Conservation (phyloP, 2,113 vertebrate genomes). For the Dasyurus viverrinus region DNA sequence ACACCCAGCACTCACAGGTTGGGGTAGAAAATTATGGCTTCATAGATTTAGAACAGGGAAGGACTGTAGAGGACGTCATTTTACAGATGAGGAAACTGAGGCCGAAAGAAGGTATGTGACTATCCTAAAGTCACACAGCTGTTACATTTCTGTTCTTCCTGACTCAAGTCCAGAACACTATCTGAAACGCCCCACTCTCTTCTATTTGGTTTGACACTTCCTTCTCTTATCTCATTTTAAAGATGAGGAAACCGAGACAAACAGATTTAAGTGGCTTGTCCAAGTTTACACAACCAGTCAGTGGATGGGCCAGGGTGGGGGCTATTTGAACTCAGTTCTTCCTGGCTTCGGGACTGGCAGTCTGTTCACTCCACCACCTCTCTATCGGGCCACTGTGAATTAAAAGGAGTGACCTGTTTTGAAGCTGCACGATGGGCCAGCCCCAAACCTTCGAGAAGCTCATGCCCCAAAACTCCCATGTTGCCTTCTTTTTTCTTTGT, state of each 20-base stretch:
- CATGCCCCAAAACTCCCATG: background rate
- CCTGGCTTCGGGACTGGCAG: background rate
- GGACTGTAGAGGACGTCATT: background rate
- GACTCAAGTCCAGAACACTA: background rate
- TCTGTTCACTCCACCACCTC: background rate
- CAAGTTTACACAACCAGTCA: background rate
- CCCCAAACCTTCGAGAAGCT: conserved; percentile 7
- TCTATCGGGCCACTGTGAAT: background rate
- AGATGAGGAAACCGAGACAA: background rate
- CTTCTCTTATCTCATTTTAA: background rate
- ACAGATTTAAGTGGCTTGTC: background rate
- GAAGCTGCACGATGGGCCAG: background rate
- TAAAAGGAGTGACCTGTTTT: background rate
- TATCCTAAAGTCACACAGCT: background rate
- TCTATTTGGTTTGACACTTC: background rate
- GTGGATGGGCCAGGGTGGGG: background rate
- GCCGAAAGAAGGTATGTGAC: background rate
- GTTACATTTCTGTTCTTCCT: background rate
- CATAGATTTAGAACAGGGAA: background rate
- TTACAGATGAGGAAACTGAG: background rate
- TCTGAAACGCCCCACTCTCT: background rate
- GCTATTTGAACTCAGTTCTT: background rate
- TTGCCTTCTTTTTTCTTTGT: background rate
- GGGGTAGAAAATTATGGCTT: background rate
- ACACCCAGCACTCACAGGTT: background rate